Evolutionary conservation across 2,797 vertebrate species (phyloP).

Genomic region (Coilia nasus): DNA sequence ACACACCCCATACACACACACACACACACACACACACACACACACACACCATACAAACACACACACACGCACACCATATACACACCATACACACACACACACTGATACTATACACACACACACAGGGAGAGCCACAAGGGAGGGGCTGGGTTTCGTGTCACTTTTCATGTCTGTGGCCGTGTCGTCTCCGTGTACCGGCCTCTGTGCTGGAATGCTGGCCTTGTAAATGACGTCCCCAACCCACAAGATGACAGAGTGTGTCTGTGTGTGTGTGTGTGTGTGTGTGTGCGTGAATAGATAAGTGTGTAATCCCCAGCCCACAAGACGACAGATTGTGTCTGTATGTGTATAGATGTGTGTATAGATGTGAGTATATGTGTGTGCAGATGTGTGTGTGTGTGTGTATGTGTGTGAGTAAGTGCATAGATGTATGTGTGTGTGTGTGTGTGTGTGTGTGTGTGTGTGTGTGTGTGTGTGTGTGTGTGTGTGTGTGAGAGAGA

Average conservation of each 20-base stretch:
- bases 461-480: neutral
- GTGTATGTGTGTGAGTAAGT: neutral
- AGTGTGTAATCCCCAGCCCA: conserved; percentile 5
- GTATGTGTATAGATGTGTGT: neutral
- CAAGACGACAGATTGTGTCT: neutral
- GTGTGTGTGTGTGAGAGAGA: neutral
- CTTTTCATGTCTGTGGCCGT: neutral
- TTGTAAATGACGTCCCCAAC: neutral
- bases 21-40: conserved; percentile 23
- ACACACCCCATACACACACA: no score
- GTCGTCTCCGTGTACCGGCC: neutral
- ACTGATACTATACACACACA: no score
- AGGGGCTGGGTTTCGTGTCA: neutral
- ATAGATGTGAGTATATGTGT: neutral
- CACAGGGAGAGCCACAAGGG: neutral
- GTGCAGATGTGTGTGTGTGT: neutral
- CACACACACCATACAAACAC: no score
- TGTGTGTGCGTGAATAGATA: neutral
- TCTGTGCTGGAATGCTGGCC: neutral
- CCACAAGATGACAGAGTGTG: neutral
- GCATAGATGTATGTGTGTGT: neutral
- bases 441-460: neutral
- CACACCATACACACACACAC: no score
- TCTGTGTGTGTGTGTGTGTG: neutral
- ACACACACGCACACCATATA: no score